Evolutionary conservation across 92 coral and sea anemone genomes (phyloP).

Genomic region (Montipora capitata): DNA sequence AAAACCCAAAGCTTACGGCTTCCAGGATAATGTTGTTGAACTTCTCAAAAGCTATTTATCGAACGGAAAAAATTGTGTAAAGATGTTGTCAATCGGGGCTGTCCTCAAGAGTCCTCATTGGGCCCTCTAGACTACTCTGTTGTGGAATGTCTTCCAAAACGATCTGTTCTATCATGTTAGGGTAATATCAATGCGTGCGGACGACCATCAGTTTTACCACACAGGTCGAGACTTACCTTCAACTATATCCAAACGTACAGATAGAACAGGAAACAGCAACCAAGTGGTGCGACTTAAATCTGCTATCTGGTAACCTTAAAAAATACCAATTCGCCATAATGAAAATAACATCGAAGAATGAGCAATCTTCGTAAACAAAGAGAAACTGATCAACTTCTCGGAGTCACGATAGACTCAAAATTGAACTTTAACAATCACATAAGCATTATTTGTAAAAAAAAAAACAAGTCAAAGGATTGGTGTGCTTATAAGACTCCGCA

Average conservation of each 20-base stretch:
- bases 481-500: slow-evolving; percentile 41
- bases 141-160: too few species aligned
- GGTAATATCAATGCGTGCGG: neutral
- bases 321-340: neutral
- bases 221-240: slow-evolving; percentile 13
- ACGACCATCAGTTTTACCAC: too few species aligned
- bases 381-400: slow-evolving; percentile 1
- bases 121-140: neutral
- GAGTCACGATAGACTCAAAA: neutral
- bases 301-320: neutral
- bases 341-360: neutral
- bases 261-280: slow-evolving; percentile 44
- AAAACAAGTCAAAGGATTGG: slow-evolving; percentile 36
- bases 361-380: neutral
- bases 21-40: too few species aligned
- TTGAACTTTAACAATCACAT: neutral
- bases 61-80: slow-evolving; percentile 25
- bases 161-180: too few species aligned
- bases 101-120: slow-evolving; percentile 49
- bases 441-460: slow-evolving; percentile 20
- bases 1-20: too few species aligned
- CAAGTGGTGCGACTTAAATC: slow-evolving; percentile 11
- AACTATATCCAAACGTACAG: slow-evolving; percentile 19
- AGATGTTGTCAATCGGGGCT: slow-evolving; percentile 47
- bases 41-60: too few species aligned